phyloP scores from a whole-genome alignment of 2,113 vertebrate genomes.

The Edolisoma coerulescens region DNA sequence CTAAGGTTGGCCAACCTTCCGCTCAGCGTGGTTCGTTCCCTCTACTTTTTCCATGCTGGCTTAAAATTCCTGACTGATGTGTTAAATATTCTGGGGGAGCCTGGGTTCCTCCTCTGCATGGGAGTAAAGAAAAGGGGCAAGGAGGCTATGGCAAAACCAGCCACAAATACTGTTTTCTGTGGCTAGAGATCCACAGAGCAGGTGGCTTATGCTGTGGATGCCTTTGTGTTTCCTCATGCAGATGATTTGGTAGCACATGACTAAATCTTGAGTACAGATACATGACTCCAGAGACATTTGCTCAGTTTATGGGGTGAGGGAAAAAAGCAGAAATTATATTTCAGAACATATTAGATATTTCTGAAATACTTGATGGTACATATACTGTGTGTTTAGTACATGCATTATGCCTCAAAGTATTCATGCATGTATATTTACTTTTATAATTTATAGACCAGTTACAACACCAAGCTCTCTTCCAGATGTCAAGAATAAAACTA shows the following conservation, averaged over 20 bases:
- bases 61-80: background rate
- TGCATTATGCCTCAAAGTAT: slow-evolving; percentile 28
- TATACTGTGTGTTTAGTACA: slow-evolving; percentile 38
- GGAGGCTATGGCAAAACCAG: background rate
- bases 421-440: slow-evolving; percentile 57
- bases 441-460: slow-evolving; percentile 53
- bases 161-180: background rate
- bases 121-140: background rate
- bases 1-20: background rate
- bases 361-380: slow-evolving; percentile 49
- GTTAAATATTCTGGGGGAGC: background rate
- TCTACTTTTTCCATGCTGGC: background rate
- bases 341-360: slow-evolving; percentile 50
- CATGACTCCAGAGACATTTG: slow-evolving; percentile 11
- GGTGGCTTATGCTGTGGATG: background rate
- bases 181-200: background rate
- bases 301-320: slow-evolving; percentile 35
- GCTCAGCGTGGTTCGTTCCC: background rate
- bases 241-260: slow-evolving; percentile 8
- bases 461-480: slow-evolving; percentile 16
- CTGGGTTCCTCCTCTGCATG: background rate
- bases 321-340: slow-evolving; percentile 34
- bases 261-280: background rate
- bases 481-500: slow-evolving; percentile 33
- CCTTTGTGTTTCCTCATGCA: background rate